phyloP scores from a whole-genome alignment of 2,797 vertebrate genomes.

The Rachycentron canadum region DNA sequence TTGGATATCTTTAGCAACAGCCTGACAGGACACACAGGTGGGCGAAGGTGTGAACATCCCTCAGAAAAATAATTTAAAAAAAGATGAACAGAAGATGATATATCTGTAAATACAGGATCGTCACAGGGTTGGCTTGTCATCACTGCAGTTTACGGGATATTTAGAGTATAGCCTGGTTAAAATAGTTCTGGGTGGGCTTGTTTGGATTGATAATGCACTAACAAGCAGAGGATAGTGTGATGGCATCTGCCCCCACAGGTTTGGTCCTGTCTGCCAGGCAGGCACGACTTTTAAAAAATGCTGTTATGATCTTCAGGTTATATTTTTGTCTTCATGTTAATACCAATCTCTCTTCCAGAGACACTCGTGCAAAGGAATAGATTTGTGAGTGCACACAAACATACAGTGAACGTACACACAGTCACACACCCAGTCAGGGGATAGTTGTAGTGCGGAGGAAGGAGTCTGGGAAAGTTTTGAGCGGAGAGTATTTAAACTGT shows the following conservation, averaged over 20 bases:
- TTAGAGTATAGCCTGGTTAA: constrained; percentile 41
- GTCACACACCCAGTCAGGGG: background rate
- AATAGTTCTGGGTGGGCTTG: constrained; percentile 47
- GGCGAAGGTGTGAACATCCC: constrained; percentile 80
- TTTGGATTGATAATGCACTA: constrained; percentile 35
- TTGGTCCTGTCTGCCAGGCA: constrained; percentile 21
- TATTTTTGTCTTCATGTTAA: constrained; percentile 15
- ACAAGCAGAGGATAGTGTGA: constrained; percentile 31
- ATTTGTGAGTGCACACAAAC: constrained; percentile 8
- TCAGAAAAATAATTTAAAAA: constrained; percentile 43
- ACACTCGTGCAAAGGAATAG: constrained; percentile 12
- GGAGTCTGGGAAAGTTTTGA: background rate
- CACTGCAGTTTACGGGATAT: constrained; percentile 36
- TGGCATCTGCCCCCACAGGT: constrained; percentile 40
- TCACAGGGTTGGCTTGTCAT: constrained; percentile 41
- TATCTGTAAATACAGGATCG: constrained; percentile 38
- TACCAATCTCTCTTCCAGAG: background rate
- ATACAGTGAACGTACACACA: background rate
- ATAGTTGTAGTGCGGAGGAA: background rate
- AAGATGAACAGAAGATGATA: constrained; percentile 34
- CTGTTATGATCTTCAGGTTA: background rate
- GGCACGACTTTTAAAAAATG: constrained; percentile 18
- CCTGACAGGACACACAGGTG: constrained; percentile 81
- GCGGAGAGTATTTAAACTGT: constrained; percentile 1
- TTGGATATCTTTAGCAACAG: constrained; percentile 85